Percentiles rank a stretch among this genome's conserved stretches.
phyloP scores from a whole-genome alignment of 2,888 invertebrate species.

The Netelia melanura region DNA sequence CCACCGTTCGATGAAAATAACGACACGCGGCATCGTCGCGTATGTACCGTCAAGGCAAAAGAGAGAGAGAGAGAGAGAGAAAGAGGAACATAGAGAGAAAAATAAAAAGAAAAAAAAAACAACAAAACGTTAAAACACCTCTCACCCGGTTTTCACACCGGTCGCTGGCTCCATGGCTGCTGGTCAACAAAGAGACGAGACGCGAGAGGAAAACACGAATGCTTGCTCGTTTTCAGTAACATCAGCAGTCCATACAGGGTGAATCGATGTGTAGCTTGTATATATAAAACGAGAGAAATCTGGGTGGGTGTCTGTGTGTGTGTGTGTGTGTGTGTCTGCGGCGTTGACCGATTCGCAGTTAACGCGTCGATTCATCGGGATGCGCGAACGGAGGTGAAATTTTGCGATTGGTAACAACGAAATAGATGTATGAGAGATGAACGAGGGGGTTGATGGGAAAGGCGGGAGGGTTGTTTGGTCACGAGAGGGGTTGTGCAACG shows the following conservation, averaged over 20 bases:
- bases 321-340: constrained; percentile 12
- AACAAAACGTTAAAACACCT: constrained; percentile 41
- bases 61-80: background rate
- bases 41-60: background rate
- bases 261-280: constrained; percentile 10
- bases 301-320: background rate
- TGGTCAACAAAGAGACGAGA: constrained; percentile 37
- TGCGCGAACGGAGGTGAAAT: constrained; percentile 53
- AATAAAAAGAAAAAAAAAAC: background rate
- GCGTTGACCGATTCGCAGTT: constrained; percentile 67
- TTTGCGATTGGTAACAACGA: constrained; percentile 61
- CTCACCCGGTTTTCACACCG: constrained; percentile 46
- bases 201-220: constrained; percentile 58
- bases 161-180: background rate
- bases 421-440: constrained; percentile 36
- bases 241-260: constrained; percentile 32
- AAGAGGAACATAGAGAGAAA: background rate
- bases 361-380: constrained; percentile 64
- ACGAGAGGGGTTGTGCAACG: constrained; percentile 1
- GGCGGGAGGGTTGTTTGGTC: constrained; percentile 37
- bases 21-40: background rate
- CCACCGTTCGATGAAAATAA: constrained; percentile 15
- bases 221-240: constrained; percentile 60
- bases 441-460: background rate
- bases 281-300: background rate